phyloP scores from a whole-genome alignment of 2,797 vertebrate species.

The Podarcis lilfordi region DNA sequence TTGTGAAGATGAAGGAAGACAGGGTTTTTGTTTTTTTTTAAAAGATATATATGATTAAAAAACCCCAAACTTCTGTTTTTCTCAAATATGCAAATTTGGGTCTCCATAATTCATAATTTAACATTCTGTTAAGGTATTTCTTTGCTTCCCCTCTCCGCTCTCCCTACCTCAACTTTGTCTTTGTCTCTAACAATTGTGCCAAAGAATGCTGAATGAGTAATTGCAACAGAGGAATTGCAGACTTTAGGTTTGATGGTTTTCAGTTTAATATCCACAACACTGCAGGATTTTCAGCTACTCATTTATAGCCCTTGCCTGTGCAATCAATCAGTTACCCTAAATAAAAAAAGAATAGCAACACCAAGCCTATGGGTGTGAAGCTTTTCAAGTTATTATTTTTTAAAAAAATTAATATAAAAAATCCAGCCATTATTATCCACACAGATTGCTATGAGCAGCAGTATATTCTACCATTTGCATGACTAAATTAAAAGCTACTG shows the following conservation, averaged over 20 bases:
- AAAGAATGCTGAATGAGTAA: slow-evolving; percentile 50
- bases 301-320: slow-evolving; percentile 16
- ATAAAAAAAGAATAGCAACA: background rate
- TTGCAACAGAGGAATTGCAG: slow-evolving; percentile 26
- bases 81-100: slow-evolving; percentile 64
- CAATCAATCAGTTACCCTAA: slow-evolving; percentile 12
- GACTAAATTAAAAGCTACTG: background rate
- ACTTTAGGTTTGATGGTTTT: slow-evolving; percentile 38
- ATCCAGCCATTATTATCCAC: background rate
- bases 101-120: slow-evolving; percentile 63
- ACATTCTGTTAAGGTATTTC: slow-evolving; percentile 50
- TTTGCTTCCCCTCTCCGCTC: slow-evolving; percentile 41
- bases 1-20: slow-evolving; percentile 44
- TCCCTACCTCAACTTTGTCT: background rate
- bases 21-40: slow-evolving; percentile 4
- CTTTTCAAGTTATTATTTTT: background rate
- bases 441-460: background rate
- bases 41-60: background rate
- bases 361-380: background rate
- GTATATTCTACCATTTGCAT: background rate
- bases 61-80: slow-evolving; percentile 43
- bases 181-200: slow-evolving; percentile 26
- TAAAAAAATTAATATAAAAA: background rate
- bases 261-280: slow-evolving; percentile 2
- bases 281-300: slow-evolving; percentile 37